A percentile compares a stretch with the other conserved stretches of the same genome.
These are phyloP conservation scores for Oryctes rhinoceros DNA, from an alignment of 1,140 invertebrate genomes.

Conservation along the genomic window DNA sequence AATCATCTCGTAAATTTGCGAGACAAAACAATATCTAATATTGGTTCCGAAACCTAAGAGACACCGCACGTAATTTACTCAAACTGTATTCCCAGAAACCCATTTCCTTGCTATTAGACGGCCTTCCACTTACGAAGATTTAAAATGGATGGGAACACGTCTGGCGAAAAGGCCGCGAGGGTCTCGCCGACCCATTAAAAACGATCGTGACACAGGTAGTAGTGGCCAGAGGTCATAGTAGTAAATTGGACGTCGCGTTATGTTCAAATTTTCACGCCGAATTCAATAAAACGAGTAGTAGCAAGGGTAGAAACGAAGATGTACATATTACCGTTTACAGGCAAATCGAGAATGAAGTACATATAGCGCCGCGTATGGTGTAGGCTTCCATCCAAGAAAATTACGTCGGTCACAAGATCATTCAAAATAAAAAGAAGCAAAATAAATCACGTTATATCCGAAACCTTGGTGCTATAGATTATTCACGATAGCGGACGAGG, in stretches of 20 bases:
- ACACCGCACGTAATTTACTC: conserved; percentile 31
- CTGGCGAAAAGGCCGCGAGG: conserved; percentile 27
- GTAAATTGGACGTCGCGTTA: neutral
- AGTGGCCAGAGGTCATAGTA: conserved; percentile 20
- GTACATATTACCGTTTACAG: neutral
- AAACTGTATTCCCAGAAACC: conserved; percentile 23
- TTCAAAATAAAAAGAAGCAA: too few species aligned
- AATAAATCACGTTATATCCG: too few species aligned
- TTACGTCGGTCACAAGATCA: too few species aligned
- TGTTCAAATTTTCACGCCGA: neutral
- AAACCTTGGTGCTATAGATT: too few species aligned
- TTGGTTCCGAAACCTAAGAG: neutral
- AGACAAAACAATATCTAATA: conserved; percentile 30
- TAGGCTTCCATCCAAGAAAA: too few species aligned
- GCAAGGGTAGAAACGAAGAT: neutral
- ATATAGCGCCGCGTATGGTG: too few species aligned
- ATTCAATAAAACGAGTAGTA: conserved; percentile 15
- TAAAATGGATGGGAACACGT: conserved; percentile 34
- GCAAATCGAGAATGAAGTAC: too few species aligned
- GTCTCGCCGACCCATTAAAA: conserved; percentile 12
- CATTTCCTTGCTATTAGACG: conserved; percentile 18
- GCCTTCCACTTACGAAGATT: conserved; percentile 26
- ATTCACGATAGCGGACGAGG: too few species aligned
- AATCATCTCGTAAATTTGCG: conserved; percentile 19
- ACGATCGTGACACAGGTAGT: conserved; percentile 31